phyloP scores from a whole-genome alignment of 2,113 vertebrate species.

The Tonatia bakeri region DNA sequence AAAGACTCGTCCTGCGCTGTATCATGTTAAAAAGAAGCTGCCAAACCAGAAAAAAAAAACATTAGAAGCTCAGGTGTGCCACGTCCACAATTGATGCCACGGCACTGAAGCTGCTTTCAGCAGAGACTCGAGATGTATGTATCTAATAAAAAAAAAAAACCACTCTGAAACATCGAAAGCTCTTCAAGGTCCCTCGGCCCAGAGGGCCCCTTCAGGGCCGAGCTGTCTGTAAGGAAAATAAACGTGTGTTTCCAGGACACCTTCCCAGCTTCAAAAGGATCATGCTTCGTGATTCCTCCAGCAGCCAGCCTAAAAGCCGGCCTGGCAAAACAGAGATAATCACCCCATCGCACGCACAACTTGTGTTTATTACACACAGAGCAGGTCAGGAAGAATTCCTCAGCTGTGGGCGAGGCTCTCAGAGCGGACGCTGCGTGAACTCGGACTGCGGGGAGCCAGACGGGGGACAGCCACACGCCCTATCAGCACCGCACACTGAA shows the following conservation, averaged over 20 bases:
- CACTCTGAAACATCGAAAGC: neutral
- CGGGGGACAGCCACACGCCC: neutral
- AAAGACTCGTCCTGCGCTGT: neutral
- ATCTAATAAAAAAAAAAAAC: neutral
- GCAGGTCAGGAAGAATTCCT: constrained; percentile 4
- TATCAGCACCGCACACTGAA: accelerated
- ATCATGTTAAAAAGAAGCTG: neutral
- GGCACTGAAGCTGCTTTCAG: neutral
- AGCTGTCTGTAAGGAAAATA: neutral
- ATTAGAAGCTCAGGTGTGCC: neutral
- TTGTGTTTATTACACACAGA: constrained; percentile 65
- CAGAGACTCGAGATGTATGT: neutral
- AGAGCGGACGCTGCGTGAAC: constrained; percentile 7
- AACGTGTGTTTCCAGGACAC: neutral
- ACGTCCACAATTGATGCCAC: accelerated
- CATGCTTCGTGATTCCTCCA: accelerated
- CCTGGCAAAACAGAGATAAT: constrained; percentile 50
- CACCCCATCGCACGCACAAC: neutral
- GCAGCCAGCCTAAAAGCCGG: neutral
- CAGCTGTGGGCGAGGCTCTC: neutral
- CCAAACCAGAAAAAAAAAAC: neutral
- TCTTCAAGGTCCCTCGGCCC: neutral
- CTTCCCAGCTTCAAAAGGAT: neutral
- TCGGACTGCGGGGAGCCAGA: constrained; percentile 31
- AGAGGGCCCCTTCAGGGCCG: neutral